Evolutionary conservation across 2,888 invertebrate genomes (phyloP), one percentile per base, ranked within the genome.

Genomic region (Ferrisia virgata): DNA sequence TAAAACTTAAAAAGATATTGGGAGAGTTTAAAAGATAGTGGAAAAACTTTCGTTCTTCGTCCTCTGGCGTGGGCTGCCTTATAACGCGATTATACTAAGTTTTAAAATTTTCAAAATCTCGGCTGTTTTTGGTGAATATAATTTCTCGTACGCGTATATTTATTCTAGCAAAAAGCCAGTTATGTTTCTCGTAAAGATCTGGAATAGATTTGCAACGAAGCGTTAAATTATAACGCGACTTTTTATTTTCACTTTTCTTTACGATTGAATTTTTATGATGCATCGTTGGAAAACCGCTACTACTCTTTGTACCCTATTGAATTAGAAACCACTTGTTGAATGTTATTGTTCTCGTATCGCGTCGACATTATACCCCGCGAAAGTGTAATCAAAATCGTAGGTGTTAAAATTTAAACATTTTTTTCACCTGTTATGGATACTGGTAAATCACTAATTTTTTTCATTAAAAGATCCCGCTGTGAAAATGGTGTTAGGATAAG

Each of bases 221-320:
- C 64, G 64, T 64, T 64, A 64, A 64, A 64, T 64, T 64, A 64
- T 64, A 64, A 64, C 64, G 64, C 64, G 64, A 64, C 28, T 64
- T 64, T 53, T 64, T 64, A 64, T 64, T 64, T 64, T 64, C 64
- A 31, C 64, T 64, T 64, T 64, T 64, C 64, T 64, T 64, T 64
- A 64, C 64, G 64, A 64, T 64, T 64, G 64, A 64, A 64, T 64
- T 64, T 64, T 64, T 64, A 64, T 64, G 64, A 64, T 28, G 64
- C 64, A 64, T 64, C 64, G 64, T 64, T 28, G 28, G 28, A 15
- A 64, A 64, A 64, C 64, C 31, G 64, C 64, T 64, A 28, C 28
- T 18, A 53, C 53, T 53, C 22, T 64, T 6, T 28, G 28, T 28
- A 28, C 13, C 28, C 64, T 28, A 53, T 28, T 64, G 13, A 64